phyloP scores from a whole-genome alignment of 1,140 invertebrate species.

The Euschistus heros region DNA sequence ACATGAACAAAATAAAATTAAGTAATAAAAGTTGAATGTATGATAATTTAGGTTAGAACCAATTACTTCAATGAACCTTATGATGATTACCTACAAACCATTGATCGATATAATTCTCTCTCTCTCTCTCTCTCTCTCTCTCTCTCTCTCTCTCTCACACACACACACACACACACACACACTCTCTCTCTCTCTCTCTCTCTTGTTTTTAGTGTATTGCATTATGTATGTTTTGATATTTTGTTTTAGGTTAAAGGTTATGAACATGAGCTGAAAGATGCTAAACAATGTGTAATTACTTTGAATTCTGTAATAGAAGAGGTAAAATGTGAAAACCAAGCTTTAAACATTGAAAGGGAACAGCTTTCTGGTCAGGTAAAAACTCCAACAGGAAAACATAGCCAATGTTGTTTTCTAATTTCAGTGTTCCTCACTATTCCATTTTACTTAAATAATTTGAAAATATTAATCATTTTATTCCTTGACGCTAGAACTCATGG shows the following conservation, averaged over 20 bases:
- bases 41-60: too few species aligned
- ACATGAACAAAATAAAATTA: too few species aligned
- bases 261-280: not conserved
- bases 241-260: not conserved
- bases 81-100: too few species aligned
- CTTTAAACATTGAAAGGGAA: not conserved
- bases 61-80: too few species aligned
- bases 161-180: not conserved
- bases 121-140: not conserved
- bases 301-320: not conserved
- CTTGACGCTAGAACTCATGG: too few species aligned
- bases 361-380: not conserved
- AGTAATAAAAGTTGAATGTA: too few species aligned
- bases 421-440: too few species aligned
- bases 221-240: not conserved
- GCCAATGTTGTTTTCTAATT: too few species aligned
- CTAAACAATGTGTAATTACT: not conserved
- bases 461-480: too few species aligned
- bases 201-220: not conserved
- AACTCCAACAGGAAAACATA: too few species aligned
- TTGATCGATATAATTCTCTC: too few species aligned
- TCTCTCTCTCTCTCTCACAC: not conserved
- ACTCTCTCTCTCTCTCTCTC: not conserved
- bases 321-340: not conserved
- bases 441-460: too few species aligned